Percentiles rank a stretch among this genome's conserved stretches.
Conservation (phyloP, 2,113 vertebrate genomes). For the Hippocampus zosterae region DNA sequence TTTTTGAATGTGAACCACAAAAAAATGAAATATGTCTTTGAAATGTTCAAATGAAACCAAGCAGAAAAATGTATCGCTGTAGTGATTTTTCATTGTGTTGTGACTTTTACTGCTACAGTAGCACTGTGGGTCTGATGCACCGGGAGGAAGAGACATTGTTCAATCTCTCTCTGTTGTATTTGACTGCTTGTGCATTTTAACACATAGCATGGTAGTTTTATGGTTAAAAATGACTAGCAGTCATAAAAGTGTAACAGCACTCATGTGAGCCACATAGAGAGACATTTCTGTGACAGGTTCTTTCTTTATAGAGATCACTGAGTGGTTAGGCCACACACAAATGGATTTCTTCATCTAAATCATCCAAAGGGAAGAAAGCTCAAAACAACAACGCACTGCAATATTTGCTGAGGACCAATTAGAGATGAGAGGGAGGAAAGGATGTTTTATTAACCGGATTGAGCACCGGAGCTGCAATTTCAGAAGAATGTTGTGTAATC, state of each 20-base stretch:
- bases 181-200: slow-evolving; percentile 15
- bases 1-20: background rate
- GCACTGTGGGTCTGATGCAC: slow-evolving; percentile 1
- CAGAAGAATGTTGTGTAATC: background rate
- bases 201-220: slow-evolving; percentile 44
- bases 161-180: background rate
- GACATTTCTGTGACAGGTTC: slow-evolving; percentile 46
- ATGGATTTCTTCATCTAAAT: slow-evolving; percentile 3
- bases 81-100: background rate
- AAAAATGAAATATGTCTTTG: background rate
- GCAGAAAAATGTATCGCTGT: background rate
- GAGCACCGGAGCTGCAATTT: slow-evolving; percentile 1
- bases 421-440: background rate
- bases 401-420: background rate
- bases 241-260: slow-evolving; percentile 51
- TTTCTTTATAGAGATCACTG: slow-evolving; percentile 48
- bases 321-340: slow-evolving; percentile 36
- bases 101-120: slow-evolving; percentile 16
- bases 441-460: background rate
- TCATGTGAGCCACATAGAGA: slow-evolving; percentile 55
- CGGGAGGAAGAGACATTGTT: slow-evolving; percentile 1
- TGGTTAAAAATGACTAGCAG: slow-evolving; percentile 36
- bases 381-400: background rate
- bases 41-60: background rate
- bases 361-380: background rate